phyloP scores from a whole-genome alignment of 2,113 vertebrate genomes.

The Chaetodon auriga region DNA sequence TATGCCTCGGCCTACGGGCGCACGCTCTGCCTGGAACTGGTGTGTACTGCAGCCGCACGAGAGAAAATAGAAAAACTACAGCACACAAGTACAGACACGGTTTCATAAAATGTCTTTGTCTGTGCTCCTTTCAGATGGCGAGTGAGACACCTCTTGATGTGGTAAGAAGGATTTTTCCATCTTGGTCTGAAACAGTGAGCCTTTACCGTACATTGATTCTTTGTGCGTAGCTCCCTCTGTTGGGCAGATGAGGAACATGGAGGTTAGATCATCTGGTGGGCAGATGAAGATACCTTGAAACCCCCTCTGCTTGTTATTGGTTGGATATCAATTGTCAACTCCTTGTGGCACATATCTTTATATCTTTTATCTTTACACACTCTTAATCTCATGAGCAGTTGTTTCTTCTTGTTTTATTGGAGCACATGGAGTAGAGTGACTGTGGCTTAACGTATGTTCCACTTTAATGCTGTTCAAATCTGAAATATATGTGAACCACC shows the following conservation, averaged over 20 bases:
- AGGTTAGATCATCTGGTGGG: background rate
- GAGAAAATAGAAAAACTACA: background rate
- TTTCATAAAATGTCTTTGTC: constrained; percentile 2
- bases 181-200: background rate
- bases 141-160: constrained; percentile 96
- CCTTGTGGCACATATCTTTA: background rate
- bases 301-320: background rate
- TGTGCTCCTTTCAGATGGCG: constrained; percentile 90
- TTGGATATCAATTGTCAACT: background rate
- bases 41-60: constrained; percentile 50
- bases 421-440: background rate
- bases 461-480: background rate
- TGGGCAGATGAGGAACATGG: constrained; percentile 7
- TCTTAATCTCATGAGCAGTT: too few species aligned
- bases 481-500: background rate
- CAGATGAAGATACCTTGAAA: background rate
- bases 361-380: too few species aligned
- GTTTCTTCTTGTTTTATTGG: background rate
- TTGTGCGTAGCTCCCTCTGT: constrained; percentile 46
- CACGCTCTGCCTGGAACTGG: constrained; percentile 85
- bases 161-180: constrained; percentile 84
- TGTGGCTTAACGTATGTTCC: background rate
- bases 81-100: background rate
- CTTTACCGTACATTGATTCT: constrained; percentile 29
- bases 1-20: constrained; percentile 89